Base-by-base conservation (phyloP, 2,888 invertebrate genomes). In the Timandra comae region DNA sequence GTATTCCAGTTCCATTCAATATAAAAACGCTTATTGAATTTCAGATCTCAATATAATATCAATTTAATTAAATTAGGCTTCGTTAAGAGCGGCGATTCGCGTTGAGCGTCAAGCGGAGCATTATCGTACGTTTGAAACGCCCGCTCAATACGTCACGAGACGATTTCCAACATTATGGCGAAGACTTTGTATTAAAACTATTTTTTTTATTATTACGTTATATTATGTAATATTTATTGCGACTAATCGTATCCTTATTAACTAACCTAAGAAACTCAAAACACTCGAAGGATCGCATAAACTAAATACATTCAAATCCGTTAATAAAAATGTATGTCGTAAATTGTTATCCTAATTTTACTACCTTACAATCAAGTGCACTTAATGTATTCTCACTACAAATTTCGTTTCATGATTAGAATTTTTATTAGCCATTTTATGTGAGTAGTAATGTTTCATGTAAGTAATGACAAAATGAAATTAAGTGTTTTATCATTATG, bases 301-400 rank as follows among this genome's bases (percentile, higher is more conserved):
- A 49, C 63, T 41, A 34, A 71, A 63, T 63, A 69, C 70, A 69
- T 56, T 55, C 55, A 62, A 68, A 61, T 52, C 24, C 9, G 11
- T 54, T 57, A 57, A 58, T 41, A 42, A 52, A 54, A 61, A 55
- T 44, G 46, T 46, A 56, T 55, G 52, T 50, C 58, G 60, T 51
- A 56, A 52, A 59, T 53, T 49, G 33, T 46, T n/a, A 55, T 51
- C 49, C 61, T 66, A 59, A 39, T 53, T 56, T 36, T 41, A 44
- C 64, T 71, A 69, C 58, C 59, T 69, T 68, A 70, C 54, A 63
- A 58, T 68, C 75, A 82, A 82, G 82, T 82, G 82, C 82, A 82
- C 82, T 81, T 82, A 65, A 74, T 72, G 66, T 74, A 47, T 69
- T 76, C 78, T 76, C 75, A 79, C 79, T 79, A 76, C 71, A 36